These are phyloP conservation scores for Eira barbara DNA, from an alignment of 2,113 vertebrate genomes.

Conservation along the genomic window DNA sequence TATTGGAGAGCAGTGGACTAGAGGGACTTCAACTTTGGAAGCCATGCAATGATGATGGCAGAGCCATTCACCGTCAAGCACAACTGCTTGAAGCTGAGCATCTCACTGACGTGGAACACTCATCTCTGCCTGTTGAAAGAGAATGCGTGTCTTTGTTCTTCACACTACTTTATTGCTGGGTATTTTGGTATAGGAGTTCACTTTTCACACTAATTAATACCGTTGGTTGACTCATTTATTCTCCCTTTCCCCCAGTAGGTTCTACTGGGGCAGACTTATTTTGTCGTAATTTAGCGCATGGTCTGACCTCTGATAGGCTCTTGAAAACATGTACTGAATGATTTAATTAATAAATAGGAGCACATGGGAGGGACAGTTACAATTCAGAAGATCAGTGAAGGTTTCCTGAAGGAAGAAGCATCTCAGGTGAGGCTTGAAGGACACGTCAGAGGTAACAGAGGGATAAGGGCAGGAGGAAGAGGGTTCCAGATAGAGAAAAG, in stretches of 20 bases:
- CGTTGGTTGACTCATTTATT: not conserved
- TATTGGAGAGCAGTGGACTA: not conserved
- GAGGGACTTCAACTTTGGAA: not conserved
- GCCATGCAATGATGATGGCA: not conserved
- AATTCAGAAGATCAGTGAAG: not conserved
- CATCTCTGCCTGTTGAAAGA: not conserved
- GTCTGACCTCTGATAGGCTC: not conserved
- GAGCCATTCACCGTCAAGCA: not conserved
- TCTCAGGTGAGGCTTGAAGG: not conserved
- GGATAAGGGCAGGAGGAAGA: not conserved
- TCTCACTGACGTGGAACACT: not conserved
- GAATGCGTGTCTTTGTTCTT: not conserved
- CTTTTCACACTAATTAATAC: not conserved
- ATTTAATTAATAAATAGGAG: slow-evolving; percentile 10
- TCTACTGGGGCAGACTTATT: not conserved
- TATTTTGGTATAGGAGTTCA: not conserved
- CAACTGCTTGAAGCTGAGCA: not conserved
- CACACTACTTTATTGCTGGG: not conserved
- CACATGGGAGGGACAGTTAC: not conserved
- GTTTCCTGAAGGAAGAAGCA: not conserved
- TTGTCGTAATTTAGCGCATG: not conserved
- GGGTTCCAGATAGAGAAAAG: not conserved
- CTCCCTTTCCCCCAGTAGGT: not conserved
- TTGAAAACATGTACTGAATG: not conserved
- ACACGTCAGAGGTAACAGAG: not conserved